phyloP scores from a whole-genome alignment of 2,888 invertebrate genomes.

The Apodemia mormo region DNA sequence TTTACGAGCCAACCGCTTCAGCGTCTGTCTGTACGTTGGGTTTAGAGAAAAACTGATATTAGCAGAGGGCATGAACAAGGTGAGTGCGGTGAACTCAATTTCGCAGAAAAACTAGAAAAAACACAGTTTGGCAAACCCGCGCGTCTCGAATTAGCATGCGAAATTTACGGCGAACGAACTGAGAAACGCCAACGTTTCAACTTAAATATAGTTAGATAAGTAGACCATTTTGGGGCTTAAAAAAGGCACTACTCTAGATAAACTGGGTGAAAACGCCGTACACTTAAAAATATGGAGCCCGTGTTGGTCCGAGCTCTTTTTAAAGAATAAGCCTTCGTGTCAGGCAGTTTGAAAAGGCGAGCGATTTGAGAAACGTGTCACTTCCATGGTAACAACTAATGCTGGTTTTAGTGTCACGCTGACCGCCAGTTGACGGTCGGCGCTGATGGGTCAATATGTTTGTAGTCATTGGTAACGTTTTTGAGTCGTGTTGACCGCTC shows the following conservation, averaged over 20 bases:
- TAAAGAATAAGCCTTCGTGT: too few species aligned
- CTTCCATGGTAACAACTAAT: too few species aligned
- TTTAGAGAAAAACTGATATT: constrained; percentile 14
- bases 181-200: constrained; percentile 11
- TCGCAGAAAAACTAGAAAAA: constrained; percentile 63
- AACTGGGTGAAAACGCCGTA: not conserved
- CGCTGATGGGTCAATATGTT: too few species aligned
- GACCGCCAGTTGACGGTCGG: too few species aligned
- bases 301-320: too few species aligned
- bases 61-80: constrained; percentile 54
- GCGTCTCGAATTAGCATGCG: constrained; percentile 61
- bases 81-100: constrained; percentile 59
- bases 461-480: too few species aligned
- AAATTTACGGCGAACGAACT: constrained; percentile 39
- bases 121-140: constrained; percentile 63
- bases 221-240: not conserved
- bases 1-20: constrained; percentile 4
- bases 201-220: constrained; percentile 19
- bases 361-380: too few species aligned
- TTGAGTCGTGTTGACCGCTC: too few species aligned
- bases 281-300: too few species aligned
- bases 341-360: too few species aligned
- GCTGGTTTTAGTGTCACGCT: too few species aligned
- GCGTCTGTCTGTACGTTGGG: not conserved
- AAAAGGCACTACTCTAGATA: not conserved